Conservation (phyloP, 2,113 vertebrate species). For the Centropus unirufus region DNA sequence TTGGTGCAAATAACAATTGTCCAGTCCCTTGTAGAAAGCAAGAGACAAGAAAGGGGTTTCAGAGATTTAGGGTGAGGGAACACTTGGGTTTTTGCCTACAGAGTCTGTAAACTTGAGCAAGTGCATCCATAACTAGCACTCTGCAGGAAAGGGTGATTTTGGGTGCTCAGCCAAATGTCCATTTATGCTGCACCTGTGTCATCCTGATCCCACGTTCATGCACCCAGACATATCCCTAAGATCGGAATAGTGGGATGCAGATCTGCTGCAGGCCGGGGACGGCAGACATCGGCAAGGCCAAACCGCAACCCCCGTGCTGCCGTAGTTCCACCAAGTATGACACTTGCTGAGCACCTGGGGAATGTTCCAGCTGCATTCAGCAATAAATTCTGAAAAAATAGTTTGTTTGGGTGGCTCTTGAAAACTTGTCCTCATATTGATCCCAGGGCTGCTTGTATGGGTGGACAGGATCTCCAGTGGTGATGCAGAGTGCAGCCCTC, state of each 20-base stretch:
- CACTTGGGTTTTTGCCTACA: not conserved
- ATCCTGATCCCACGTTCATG: rapidly evolving
- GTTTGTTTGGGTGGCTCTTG: not conserved
- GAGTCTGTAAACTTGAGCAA: not conserved
- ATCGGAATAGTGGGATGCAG: not conserved
- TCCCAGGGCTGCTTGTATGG: not conserved
- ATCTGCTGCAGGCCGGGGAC: not conserved
- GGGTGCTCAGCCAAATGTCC: not conserved
- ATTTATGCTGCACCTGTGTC: rapidly evolving
- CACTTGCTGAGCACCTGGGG: rapidly evolving
- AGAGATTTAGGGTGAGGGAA: not conserved
- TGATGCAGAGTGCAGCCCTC: not conserved
- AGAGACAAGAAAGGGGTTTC: not conserved
- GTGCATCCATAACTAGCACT: not conserved
- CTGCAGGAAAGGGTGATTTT: not conserved
- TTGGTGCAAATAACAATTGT: not conserved
- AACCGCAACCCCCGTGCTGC: not conserved
- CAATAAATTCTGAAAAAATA: not conserved
- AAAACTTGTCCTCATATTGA: not conserved
- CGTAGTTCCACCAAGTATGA: rapidly evolving
- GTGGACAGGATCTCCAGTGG: not conserved
- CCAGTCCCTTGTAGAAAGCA: not conserved
- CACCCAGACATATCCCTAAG: not conserved
- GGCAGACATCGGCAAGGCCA: not conserved
- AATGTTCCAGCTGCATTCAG: not conserved